A percentile compares a stretch with the other conserved stretches of the same genome.
phyloP scores from a whole-genome alignment of 2,888 invertebrate species.

The Cordilura impudica region DNA sequence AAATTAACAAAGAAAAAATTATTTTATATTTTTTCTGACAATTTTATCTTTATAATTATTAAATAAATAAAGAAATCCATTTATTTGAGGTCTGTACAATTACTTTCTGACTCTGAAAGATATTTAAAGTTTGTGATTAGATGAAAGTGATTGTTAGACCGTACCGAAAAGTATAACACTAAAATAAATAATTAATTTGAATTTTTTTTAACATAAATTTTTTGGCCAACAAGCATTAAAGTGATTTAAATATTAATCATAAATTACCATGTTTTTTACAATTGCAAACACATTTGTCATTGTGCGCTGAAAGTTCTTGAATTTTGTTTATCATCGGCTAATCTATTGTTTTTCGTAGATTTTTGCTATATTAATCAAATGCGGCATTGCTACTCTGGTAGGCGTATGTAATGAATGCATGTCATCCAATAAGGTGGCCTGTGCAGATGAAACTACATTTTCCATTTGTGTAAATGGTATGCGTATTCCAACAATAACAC shows the following conservation, averaged over 20 bases:
- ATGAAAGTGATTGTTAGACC: background rate
- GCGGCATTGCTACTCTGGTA: background rate
- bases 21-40: background rate
- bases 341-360: slow-evolving; percentile 10
- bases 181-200: background rate
- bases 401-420: slow-evolving; percentile 63
- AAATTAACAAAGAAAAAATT: background rate
- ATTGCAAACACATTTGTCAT: background rate
- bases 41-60: background rate
- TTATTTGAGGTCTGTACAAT: background rate
- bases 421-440: slow-evolving; percentile 56
- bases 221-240: background rate
- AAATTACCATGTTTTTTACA: background rate
- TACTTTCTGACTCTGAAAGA: background rate
- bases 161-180: background rate
- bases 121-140: background rate
- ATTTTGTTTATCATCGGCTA: background rate
- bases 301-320: background rate
- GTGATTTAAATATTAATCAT: background rate
- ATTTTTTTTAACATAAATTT: too few species aligned
- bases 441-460: slow-evolving; percentile 63
- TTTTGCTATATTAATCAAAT: background rate
- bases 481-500: slow-evolving; percentile 9
- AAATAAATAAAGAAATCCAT: background rate
- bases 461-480: slow-evolving; percentile 56